These are phyloP conservation scores for Adineta ricciae DNA, from an alignment of 2,888 invertebrate species.

Conservation along the genomic window DNA sequence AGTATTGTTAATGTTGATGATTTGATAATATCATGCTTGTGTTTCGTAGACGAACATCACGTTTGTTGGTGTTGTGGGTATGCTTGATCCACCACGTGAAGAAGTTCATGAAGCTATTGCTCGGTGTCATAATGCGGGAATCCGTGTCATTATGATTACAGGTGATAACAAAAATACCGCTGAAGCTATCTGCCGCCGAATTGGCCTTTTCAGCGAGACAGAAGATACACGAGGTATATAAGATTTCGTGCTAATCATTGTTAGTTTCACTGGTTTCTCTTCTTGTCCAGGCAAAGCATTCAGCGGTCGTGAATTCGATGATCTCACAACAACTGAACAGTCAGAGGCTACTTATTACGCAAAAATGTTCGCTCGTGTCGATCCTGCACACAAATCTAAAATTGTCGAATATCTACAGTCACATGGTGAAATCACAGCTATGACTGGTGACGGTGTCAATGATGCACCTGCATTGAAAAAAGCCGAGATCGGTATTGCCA, in stretches of 20 bases:
- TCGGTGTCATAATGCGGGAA: conserved; percentile 92
- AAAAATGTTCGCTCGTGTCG: conserved; percentile 93
- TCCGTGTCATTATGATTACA: conserved; percentile 99
- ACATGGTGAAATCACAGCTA: conserved; percentile 94
- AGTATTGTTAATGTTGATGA: not conserved
- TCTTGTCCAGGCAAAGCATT: conserved; percentile 57
- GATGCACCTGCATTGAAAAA: conserved; percentile 99
- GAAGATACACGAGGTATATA: conserved; percentile 74
- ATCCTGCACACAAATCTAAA: conserved; percentile 98
- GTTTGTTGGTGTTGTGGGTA: conserved; percentile 95
- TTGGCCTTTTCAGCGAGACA: conserved; percentile 88
- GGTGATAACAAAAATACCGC: conserved; percentile 99
- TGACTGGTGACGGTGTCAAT: conserved; percentile 99
- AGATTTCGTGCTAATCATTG: too few species aligned
- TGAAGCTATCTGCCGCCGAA: conserved; percentile 98
- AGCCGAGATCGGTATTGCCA: conserved; percentile 71
- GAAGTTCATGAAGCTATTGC: conserved; percentile 80
- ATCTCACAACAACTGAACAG: conserved; percentile 82
- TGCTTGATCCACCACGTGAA: conserved; percentile 98
- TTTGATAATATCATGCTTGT: not conserved
- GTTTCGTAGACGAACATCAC: conserved; percentile 64
- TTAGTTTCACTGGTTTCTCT: too few species aligned
- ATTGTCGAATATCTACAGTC: conserved; percentile 94
- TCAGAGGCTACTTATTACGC: conserved; percentile 70
- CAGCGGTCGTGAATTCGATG: conserved; percentile 98